These are phyloP conservation scores for Sebastes miniatus DNA, from an alignment of 2,797 vertebrate species.

Conservation along the genomic window DNA sequence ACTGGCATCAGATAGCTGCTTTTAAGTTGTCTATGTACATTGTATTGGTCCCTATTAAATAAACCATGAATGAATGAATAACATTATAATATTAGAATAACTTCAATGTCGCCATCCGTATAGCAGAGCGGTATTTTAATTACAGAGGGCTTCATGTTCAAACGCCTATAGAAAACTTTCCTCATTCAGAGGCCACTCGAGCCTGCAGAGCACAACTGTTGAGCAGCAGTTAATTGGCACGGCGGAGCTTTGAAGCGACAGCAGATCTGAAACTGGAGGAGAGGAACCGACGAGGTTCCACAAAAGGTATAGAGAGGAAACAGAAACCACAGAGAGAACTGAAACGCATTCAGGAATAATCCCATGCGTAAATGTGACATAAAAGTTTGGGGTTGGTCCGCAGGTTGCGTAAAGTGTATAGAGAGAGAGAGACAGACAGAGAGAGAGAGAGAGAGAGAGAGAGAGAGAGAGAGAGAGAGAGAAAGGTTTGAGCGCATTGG, in stretches of 20 bases:
- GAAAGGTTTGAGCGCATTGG: neutral
- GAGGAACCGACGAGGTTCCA: slow-evolving; percentile 3
- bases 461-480: neutral
- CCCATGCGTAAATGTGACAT: slow-evolving; percentile 22
- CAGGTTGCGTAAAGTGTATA: neutral
- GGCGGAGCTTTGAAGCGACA: slow-evolving; percentile 63
- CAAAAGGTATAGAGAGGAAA: slow-evolving; percentile 19
- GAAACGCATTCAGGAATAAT: neutral
- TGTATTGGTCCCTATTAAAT: no score
- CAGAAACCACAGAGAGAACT: neutral
- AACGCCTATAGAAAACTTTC: slow-evolving; percentile 18
- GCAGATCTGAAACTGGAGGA: slow-evolving; percentile 46
- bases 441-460: neutral
- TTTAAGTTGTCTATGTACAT: no score
- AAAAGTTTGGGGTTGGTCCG: neutral
- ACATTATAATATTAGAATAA: neutral
- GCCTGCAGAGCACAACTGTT: slow-evolving; percentile 2
- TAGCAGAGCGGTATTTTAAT: slow-evolving; percentile 20
- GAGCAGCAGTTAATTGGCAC: slow-evolving; percentile 59
- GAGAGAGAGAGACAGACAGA: neutral
- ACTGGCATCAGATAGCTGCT: no score
- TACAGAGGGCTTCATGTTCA: neutral
- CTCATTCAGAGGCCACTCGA: slow-evolving; percentile 24
- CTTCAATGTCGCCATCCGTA: slow-evolving; percentile 11
- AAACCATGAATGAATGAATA: no score